Evolutionary conservation across 23 tunicate genomes (phyloP), one percentile per base, ranked within the genome.

Genomic region (Styela clava): DNA sequence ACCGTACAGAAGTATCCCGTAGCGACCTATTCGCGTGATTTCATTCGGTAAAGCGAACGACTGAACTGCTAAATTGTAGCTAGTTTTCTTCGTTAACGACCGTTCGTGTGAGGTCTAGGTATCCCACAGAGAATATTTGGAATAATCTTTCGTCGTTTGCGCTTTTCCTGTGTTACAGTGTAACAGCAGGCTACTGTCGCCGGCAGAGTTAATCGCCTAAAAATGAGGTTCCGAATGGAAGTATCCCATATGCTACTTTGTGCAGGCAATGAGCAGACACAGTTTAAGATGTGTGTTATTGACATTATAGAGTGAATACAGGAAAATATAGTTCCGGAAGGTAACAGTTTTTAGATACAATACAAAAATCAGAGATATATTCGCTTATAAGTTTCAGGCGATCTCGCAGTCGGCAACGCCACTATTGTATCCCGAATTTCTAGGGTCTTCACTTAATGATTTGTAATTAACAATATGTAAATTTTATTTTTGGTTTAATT

Each of bases 1-100:
- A 5, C 56, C 12, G 77, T 71, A 71, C 34, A 34, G 34, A 3
- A 71, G 77, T 71, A 71, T 71, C 77, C 77, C 35, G 35, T 30
- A 32, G 77, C 3, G 77, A 71, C 77, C 3, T 27, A 28, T 71
- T 21, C 34, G 35, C 77, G 23, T 71, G 77, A 32, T 30, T 71
- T 71, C 32, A 34, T 32, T 32, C 5, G 77, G 77, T 68, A 44
- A 44, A 44, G 12, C 56, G 56, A 44, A 12, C 56, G 56, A 44
- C 56, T 44, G 12, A 5, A 44, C 56, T 44, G 56, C 56, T 44
- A 44, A 5, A 5, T 44, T 44, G 9, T 44, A 44, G 7, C 7
- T 5, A 12, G 56, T 44, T 44, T 44, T 44, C 12, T 5, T 7
- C 56, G 12, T 12, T 44, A 44, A 44, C 56, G 56, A 44, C 9